Base-by-base conservation (phyloP, 2,888 invertebrate species). In the Drosophila setosimentum region DNA sequence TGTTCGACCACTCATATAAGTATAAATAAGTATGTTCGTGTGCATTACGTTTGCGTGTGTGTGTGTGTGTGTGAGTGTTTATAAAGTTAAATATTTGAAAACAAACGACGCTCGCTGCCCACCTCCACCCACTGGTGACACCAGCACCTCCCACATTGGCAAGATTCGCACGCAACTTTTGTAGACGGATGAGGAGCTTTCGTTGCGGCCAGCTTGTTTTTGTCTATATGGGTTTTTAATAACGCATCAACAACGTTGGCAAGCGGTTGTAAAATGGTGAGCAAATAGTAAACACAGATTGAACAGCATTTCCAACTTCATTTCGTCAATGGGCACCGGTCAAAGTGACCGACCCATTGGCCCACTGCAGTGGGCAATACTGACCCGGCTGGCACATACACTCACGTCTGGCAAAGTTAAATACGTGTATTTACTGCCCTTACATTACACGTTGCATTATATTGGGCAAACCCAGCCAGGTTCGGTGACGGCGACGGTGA, bases 201-300 rank as follows among this genome's bases (percentile, higher is more conserved):
- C 74, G 76, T 80, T 60, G 68, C 79, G 63, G 63, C 16, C 55
- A 58, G 61, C 70, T 69, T 76, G 82, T 82, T 87, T 89, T 76
- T 78, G 74, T 80, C 76, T 87, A 82, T 89, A 86, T 85, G 82
- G 83, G 82, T 75, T 87, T 86, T 89, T 86, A 89, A 89, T 89
- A 80, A 82, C 75, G 63, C 78, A 66, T 76, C 89, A 80, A 89
- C 78, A 66, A 62, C n/a, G 53, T 58, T 74, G 57, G 67, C 79
- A 72, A 74, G 80, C 84, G 79, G 84, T 79, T 83, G 84, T 72
- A 82, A 89, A 78, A 87, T 72, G 86, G 49, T 82, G 61, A 66
- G 73, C 73, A 73, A 60, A 68, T 58, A 72, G 78, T 68, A 73
- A 68, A 59, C 62, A 68, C 30, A 42, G 6, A 37, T 45, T 42